Conservation (phyloP, 2,113 vertebrate genomes). For the Tylochromis polylepis region DNA sequence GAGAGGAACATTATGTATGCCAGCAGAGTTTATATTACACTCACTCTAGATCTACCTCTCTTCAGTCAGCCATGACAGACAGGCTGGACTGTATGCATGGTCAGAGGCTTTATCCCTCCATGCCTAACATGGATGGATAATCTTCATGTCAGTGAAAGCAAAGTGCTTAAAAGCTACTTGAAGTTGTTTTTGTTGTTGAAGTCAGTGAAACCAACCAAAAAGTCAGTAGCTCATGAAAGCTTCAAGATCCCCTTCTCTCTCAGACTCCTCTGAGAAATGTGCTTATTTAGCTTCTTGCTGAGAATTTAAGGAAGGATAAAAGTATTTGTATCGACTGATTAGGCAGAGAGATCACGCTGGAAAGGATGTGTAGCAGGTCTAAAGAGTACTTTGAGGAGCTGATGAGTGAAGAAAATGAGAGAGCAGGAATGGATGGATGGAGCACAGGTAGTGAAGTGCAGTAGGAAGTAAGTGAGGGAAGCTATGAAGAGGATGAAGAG, state of each 20-base stretch:
- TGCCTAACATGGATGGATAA: background rate
- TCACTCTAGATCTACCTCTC: constrained; percentile 6
- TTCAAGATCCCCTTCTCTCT: background rate
- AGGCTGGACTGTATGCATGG: background rate
- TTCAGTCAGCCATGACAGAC: constrained; percentile 9
- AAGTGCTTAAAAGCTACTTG: background rate
- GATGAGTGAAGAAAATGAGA: background rate
- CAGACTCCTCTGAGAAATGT: background rate
- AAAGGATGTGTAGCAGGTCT: background rate
- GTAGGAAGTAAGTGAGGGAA: background rate
- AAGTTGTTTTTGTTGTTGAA: background rate
- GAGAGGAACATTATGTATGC: background rate
- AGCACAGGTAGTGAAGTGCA: background rate
- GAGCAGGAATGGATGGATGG: background rate
- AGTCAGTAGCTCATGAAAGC: background rate
- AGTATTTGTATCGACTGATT: background rate
- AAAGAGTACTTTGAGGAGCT: background rate
- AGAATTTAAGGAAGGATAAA: background rate
- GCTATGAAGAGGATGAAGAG: background rate
- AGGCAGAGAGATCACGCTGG: background rate
- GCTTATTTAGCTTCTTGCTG: background rate
- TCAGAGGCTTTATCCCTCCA: background rate
- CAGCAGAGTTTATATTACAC: background rate
- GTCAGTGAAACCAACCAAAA: background rate
- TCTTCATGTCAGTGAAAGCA: background rate